phyloP scores from a whole-genome alignment of 2,888 invertebrate genomes.

The Drosophila birchii region DNA sequence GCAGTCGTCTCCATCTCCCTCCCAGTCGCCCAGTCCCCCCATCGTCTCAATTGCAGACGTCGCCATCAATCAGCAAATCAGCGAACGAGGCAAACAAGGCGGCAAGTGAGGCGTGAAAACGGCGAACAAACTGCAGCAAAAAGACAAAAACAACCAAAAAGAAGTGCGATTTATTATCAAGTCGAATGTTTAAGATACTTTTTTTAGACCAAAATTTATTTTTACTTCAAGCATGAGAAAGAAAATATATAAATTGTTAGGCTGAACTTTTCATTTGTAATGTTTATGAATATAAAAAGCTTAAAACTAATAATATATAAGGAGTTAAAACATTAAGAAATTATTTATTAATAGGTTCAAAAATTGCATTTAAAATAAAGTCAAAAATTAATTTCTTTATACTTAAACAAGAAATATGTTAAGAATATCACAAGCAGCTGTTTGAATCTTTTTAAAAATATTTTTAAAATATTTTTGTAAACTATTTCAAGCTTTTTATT shows the following conservation, averaged over 20 bases:
- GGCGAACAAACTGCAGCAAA: constrained; percentile 57
- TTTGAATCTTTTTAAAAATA: background rate
- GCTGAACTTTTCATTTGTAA: background rate
- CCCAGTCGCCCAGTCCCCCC: constrained; percentile 34
- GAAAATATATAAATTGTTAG: fast-evolving
- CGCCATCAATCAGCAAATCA: constrained; percentile 73
- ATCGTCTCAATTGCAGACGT: constrained; percentile 51
- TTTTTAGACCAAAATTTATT: fast-evolving
- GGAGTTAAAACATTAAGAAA: no score
- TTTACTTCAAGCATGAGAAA: background rate
- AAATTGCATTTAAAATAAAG: no score
- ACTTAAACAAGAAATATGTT: background rate
- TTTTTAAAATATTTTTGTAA: background rate
- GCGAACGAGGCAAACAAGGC: constrained; percentile 60
- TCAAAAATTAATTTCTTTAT: no score
- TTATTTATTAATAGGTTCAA: no score
- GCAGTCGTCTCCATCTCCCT: background rate
- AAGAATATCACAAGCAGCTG: no score
- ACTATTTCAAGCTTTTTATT: background rate
- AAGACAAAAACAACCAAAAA: constrained; percentile 8
- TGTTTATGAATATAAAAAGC: no score
- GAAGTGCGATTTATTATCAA: background rate
- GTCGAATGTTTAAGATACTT: constrained; percentile 1
- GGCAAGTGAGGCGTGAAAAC: constrained; percentile 75
- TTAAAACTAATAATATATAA: no score